Percentiles rank a stretch among this genome's conserved stretches.
These are phyloP conservation scores for Apamea epomidion DNA, from an alignment of 2,888 invertebrate genomes.

Conservation along the genomic window DNA sequence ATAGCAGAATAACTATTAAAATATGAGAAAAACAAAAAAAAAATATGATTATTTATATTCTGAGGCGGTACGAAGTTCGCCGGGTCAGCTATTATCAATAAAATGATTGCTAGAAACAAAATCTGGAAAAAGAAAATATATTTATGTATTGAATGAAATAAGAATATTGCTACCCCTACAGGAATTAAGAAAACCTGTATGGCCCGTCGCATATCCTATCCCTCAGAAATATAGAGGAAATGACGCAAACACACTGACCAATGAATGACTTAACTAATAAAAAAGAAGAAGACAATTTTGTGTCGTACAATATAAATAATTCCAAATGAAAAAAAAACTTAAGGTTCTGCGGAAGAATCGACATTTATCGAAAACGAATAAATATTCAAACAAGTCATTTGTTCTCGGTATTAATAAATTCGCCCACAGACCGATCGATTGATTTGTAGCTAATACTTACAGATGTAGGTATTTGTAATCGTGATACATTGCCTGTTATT, in stretches of 20 bases:
- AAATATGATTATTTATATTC: no score
- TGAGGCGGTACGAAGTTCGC: no score
- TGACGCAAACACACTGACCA: not conserved
- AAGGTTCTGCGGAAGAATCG: not conserved
- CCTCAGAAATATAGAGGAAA: not conserved
- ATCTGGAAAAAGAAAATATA: not conserved
- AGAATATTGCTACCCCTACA: not conserved
- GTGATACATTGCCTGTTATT: conserved; percentile 15
- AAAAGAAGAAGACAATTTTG: not conserved
- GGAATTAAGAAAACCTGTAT: not conserved
- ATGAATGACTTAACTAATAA: not conserved
- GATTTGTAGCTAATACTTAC: conserved; percentile 35
- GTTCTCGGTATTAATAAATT: conserved; percentile 52
- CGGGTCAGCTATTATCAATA: not conserved
- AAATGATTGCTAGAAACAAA: not conserved
- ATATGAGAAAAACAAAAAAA: no score
- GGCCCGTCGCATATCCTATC: no score
- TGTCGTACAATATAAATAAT: not conserved
- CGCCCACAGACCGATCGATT: conserved; percentile 12
- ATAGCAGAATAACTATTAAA: no score
- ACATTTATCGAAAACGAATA: conserved; percentile 40
- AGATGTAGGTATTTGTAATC: conserved; percentile 12
- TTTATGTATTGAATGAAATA: no score
- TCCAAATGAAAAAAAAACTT: conserved; percentile 13
- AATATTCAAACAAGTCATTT: conserved; percentile 49